Percentiles rank a stretch among this genome's conserved stretches.
phyloP scores from a whole-genome alignment of 2,888 invertebrate genomes.

The Harpalus rubripes region DNA sequence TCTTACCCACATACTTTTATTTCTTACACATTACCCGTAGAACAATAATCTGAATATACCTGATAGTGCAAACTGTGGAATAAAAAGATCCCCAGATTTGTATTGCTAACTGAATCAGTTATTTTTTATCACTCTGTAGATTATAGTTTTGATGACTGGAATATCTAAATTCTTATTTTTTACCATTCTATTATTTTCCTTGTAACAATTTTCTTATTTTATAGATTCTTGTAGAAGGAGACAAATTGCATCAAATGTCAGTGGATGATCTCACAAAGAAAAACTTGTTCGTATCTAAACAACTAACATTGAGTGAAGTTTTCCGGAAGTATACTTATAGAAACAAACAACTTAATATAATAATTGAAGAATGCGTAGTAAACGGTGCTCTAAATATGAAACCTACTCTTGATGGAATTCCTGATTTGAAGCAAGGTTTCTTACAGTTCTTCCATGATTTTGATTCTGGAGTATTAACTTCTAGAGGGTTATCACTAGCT shows the following conservation, averaged over 20 bases:
- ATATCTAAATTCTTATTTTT: background rate
- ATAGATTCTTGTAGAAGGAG: conserved; percentile 76
- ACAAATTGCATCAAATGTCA: conserved; percentile 76
- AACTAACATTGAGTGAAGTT: conserved; percentile 74
- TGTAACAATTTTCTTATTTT: conserved; percentile 47
- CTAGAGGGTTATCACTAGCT: conserved; percentile 80
- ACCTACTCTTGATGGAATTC: conserved; percentile 56
- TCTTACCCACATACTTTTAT: too few relatives aligned
- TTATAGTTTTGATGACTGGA: too few relatives aligned
- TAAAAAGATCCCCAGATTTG: too few relatives aligned
- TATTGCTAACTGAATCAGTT: too few relatives aligned
- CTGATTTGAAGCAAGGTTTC: conserved; percentile 44
- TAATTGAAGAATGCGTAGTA: conserved; percentile 74
- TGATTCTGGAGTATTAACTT: conserved; percentile 79
- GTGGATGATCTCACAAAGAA: conserved; percentile 72
- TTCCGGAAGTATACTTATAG: conserved; percentile 74
- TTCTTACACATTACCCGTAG: too few relatives aligned
- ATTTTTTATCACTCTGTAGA: too few relatives aligned
- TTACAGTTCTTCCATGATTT: conserved; percentile 75
- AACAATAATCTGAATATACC: too few relatives aligned
- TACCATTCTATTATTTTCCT: background rate
- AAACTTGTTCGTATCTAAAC: conserved; percentile 71
- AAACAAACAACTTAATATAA: conserved; percentile 72
- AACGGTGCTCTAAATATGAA: conserved; percentile 72
- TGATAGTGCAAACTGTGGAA: too few relatives aligned